Evolutionary conservation across 2,888 invertebrate species (phyloP).

Genomic region (Antheraea assamensis): DNA sequence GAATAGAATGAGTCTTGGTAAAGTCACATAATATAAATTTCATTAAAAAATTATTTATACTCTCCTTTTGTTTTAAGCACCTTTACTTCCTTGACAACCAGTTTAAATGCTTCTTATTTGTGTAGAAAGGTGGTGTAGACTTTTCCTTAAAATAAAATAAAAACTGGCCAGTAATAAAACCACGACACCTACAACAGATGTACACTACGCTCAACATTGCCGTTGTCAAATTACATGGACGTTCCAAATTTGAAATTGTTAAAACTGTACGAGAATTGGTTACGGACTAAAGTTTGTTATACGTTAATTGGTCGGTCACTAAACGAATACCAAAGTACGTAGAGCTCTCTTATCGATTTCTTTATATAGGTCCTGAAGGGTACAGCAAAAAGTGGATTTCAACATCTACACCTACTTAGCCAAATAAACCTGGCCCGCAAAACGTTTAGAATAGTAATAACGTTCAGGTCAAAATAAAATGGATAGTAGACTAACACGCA

Average conservation of each 20-base stretch:
- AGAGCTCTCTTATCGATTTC: constrained; percentile 30
- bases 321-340: constrained; percentile 44
- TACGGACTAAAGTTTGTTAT: constrained; percentile 75
- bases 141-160: background rate
- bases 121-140: too few relatives aligned
- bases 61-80: too few relatives aligned
- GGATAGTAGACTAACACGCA: constrained; percentile 42
- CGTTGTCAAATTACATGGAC: constrained; percentile 70
- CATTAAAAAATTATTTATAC: too few relatives aligned
- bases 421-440: constrained; percentile 35
- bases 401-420: constrained; percentile 30
- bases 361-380: background rate
- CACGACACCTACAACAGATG: constrained; percentile 29
- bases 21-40: too few relatives aligned
- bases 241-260: constrained; percentile 75
- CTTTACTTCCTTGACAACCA: too few relatives aligned
- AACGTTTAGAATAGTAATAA: constrained; percentile 5
- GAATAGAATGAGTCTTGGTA: too few relatives aligned
- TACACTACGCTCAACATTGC: constrained; percentile 45
- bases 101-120: too few relatives aligned
- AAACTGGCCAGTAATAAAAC: background rate
- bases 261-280: constrained; percentile 79
- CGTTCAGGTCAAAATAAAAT: constrained; percentile 23
- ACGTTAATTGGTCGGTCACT: constrained; percentile 74
- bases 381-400: constrained; percentile 30